Conservation (phyloP, 2,113 vertebrate genomes). For the Macrotis lagotis region DNA sequence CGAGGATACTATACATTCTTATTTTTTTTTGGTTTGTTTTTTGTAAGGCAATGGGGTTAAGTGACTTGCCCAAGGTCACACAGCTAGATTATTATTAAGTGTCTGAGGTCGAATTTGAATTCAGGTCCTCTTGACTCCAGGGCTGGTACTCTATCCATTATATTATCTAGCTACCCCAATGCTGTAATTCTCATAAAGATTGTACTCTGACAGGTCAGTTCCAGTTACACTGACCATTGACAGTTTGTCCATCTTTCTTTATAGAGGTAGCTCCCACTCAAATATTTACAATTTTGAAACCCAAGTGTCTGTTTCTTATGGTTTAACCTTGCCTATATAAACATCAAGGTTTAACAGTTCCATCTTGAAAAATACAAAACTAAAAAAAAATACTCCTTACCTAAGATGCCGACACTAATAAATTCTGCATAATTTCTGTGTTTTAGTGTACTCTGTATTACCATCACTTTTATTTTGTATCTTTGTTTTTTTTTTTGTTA, state of each 20-base stretch:
- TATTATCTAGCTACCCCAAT: too few species aligned
- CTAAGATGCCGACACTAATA: not conserved
- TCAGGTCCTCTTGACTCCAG: too few species aligned
- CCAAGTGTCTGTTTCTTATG: constrained; percentile 23
- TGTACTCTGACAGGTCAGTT: not conserved
- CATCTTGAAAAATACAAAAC: not conserved
- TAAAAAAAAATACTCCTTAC: not conserved
- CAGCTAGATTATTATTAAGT: too few species aligned
- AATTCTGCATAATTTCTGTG: too few species aligned
- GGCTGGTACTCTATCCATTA: too few species aligned
- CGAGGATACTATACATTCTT: not conserved
- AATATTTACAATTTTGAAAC: constrained; percentile 6
- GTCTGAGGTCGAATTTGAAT: too few species aligned
- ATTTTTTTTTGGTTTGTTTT: too few species aligned
- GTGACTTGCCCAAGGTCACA: too few species aligned
- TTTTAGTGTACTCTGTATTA: too few species aligned
- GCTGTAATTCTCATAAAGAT: not conserved
- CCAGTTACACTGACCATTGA: not conserved
- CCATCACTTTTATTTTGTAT: too few species aligned
- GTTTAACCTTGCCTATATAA: too few species aligned
- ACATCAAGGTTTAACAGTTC: not conserved
- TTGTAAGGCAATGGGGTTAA: too few species aligned
- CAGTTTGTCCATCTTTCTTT: not conserved
- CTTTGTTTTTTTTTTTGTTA: not conserved
- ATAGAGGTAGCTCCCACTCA: not conserved